Evolutionary conservation across 2,888 invertebrate species (phyloP), one percentile per base, ranked within the genome.

Genomic region (Pseudococcus jackbeardsleyi): DNA sequence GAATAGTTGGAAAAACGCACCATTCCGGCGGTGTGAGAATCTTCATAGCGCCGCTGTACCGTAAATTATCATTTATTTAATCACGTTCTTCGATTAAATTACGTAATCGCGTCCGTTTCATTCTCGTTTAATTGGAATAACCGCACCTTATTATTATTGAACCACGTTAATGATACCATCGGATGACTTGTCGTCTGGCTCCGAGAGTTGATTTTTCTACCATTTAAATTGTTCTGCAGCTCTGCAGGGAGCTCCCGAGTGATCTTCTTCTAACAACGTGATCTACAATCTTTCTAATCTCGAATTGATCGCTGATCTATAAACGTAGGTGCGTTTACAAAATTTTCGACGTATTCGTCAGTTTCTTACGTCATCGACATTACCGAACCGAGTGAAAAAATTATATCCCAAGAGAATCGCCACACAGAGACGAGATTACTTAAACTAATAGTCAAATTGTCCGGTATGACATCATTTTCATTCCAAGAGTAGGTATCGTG

Each of bases 51-150:
- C 26, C 26, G 26, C 26, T 33, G 26, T 0, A 7, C 22, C 4
- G 8, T 22, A 22, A 64, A 64, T 19, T 64, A 64, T 64, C 64
- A 64, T 64, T 64, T 64, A 64, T 64, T 64, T 64, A 64, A 64
- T 64, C 64, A 64, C 64, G 64, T 64, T 64, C 64, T 64, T 64
- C 64, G 64, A 64, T 64, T 64, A 64, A 64, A 22, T 64, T 19
- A 64, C 22, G 64, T 64, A 64, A 64, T 64, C 64, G 64, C 64
- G 64, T 64, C 22, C 64, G 64, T 64, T 64, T 64, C 64, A 11
- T 64, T 64, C 64, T 64, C 64, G 64, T 64, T 64, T 64, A 64
- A 64, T 64, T 64, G 64, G 64, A 64, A 64, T 64, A 64, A 64
- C 64, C 19, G 64, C 64, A 64, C 64, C 19, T 64, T 64, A 64